Evolutionary conservation across 2,888 invertebrate species (phyloP), one percentile per base, ranked within the genome.

Genomic region (Carterocephalus palaemon): DNA sequence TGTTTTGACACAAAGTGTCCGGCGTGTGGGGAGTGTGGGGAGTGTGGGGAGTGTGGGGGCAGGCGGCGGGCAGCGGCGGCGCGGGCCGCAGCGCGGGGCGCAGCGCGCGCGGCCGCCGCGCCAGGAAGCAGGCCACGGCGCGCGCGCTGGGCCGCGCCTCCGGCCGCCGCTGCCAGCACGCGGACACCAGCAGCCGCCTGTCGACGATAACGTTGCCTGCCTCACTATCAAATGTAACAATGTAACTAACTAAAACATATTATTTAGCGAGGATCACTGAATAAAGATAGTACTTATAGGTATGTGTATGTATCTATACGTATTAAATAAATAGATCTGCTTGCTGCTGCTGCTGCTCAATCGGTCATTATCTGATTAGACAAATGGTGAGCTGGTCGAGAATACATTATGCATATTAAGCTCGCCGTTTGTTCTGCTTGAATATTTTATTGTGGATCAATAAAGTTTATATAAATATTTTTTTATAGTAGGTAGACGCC

Each of bases 151-250:
- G 93, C 2, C 96, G 90, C 49, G 88, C 88, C 40, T 89, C 88
- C 2, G 90, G 80, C 31, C 91, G 90, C 46, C 83, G 84, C 34
- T 88, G 88, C 95, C 96, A 95, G 67, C 96, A 96, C n/a, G 91
- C 89, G 54, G 88, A 89, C 57, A 94, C 87, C 46, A 96, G 41
- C 70, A 50, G 85, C 81, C 70, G 91, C 89, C 64, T 67, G 56
- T 8, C 49, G 6, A 19, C 19, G 4, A 6, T n/a, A 19, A 3
- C 19, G 29, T 9, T 6, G 9, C 15, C n/a, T 42, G 24, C 9
- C 33, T 28, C 10, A 12, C 20, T 4, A 3, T n/a, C 23, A 23
- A 4, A 4, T n/a, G n/a, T 3, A 4, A 4, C 19, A 19, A 19
- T 19, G 6, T 3, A 4, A 3, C 3, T 19, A 4, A 19, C 6